Evolutionary conservation across 2,888 invertebrate species (phyloP).

Genomic region (Drosophila ustulata): DNA sequence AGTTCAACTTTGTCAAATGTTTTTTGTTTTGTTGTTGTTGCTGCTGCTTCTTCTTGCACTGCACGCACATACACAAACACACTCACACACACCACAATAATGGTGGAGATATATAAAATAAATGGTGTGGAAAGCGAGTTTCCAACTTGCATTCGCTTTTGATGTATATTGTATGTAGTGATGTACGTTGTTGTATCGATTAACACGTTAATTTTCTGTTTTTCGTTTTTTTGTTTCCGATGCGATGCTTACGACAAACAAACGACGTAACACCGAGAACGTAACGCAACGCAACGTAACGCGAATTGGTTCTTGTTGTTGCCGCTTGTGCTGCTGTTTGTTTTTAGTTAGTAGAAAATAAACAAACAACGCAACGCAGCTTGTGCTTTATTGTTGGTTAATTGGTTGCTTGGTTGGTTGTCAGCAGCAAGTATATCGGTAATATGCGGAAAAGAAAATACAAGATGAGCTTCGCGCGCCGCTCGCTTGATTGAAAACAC

Average conservation of each 20-base stretch:
- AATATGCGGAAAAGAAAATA: constrained; percentile 70
- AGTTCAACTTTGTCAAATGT: constrained; percentile 29
- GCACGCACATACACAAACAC: constrained; percentile 47
- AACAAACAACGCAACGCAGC: constrained; percentile 65
- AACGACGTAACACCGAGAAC: constrained; percentile 53
- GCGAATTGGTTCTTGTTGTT: constrained; percentile 45
- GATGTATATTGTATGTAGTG: constrained; percentile 39
- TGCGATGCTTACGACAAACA: constrained; percentile 62
- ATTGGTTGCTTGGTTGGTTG: constrained; percentile 68
- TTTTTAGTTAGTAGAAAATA: constrained; percentile 73
- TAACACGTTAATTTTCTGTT: constrained; percentile 45
- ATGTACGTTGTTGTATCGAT: constrained; percentile 67
- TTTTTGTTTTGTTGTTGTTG: constrained; percentile 23
- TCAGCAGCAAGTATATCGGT: constrained; percentile 41
- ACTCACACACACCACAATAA: constrained; percentile 53
- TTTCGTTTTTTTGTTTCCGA: constrained; percentile 42
- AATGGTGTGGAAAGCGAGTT: constrained; percentile 59
- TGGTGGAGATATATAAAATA: constrained; percentile 42
- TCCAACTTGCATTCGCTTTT: constrained; percentile 59
- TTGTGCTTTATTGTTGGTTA: constrained; percentile 62
- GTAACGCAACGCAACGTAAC: constrained; percentile 56
- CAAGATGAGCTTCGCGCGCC: constrained; percentile 75
- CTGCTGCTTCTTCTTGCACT: constrained; percentile 51
- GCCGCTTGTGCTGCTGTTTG: constrained; percentile 56
- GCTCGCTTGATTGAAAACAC: constrained; percentile 83